Evolutionary conservation across 2,113 vertebrate species (phyloP), one percentile per base, ranked within the genome.

Genomic region (Odocoileus hemionus): DNA sequence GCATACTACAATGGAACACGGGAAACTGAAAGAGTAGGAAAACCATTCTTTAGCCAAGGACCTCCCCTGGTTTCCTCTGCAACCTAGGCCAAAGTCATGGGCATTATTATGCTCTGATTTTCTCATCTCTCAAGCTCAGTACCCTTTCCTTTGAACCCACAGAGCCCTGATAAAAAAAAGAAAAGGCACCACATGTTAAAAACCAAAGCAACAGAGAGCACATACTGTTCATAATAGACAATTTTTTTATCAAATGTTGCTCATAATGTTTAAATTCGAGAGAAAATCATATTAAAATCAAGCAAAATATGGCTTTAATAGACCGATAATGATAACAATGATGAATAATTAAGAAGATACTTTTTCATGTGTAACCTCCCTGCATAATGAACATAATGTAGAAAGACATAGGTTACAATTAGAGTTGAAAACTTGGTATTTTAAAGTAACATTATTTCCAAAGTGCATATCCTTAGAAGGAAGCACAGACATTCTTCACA

Each of bases 261-360:
- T 86, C 58, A 89, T 30, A 33, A 82, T 93, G 17, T 55, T 91
- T 86, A 78, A 93, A 89, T 96, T 55, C 10, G 39, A 91, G 96
- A 88, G 50, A 96, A 96, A 94, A 79, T 16, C n/a, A 80, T 54
- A 86, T 95, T 94, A 93, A 95, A 86, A 36, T 67, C 50, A 92
- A 89, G 58, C 21, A 92, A 94, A 96, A 82, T 11, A 91, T 67
- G 55, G 7, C 23, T 52, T 95, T 96, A 33, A 89, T 84, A 96
- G 47, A 83, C 36, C 25, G 96, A 79, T 45, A 57, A 86, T 91
- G 55, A 90, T 78, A 82, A 87, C 70, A 86, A 79, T 58, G 1
- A 91, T 58, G 33, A 96, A 91, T 94, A 93, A 96, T 96, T 95
- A 14, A 89, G 92, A 93, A 91, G 25, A 91, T 47, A 43, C 2